Base-by-base conservation (phyloP, 2,113 vertebrate species). In the Pseudois nayaur region DNA sequence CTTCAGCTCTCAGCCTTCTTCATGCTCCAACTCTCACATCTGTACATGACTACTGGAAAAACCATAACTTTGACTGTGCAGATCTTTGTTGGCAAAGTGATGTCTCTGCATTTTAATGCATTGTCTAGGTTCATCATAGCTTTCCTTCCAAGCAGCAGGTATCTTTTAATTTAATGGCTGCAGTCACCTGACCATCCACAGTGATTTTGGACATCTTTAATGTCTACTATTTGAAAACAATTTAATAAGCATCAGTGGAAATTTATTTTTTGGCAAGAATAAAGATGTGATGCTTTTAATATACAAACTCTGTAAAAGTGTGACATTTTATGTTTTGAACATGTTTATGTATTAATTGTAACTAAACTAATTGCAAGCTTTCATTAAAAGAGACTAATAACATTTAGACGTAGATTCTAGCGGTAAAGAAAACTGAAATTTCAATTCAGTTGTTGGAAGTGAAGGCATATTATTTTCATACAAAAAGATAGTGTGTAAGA, bases 361-460 rank as follows among this genome's bases (percentile, higher is more conserved):
- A 83, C 54, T 25, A 96, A 97, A 92, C 76, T 45, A 95, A 33
- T 95, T 95, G 40, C 17, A 94, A 62, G 45, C 5, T 88, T 33
- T 78, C 50, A 88, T 40, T 57, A 89, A 95, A 95, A 94, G 11
- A 96, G 21, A 74, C 23, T 86, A 74, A 71, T 14, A 97, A 85
- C 33, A 91, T 43, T 60, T 57, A 87, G 48, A 89, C 21, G 4
- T 64, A 55, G 95, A 88, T 97, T 50, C n/a, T 93, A 50, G 62
- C 88, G 55, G 12, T 67, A 94, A 95, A 95, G 10, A 96, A 84
- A 89, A 14, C 89, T 98, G 67, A 97, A 54, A 45, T 97, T 98
- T 94, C 71, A 92, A 85, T 95, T 97, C 12, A 52, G 33, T 83
- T 96, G 27, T 88, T 33, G 1, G 90, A 95, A 96, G 55, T 45